A percentile compares a stretch with the other conserved stretches of the same genome.
Conservation (phyloP, 2,797 vertebrate genomes). For the Etheostoma nigrum region DNA sequence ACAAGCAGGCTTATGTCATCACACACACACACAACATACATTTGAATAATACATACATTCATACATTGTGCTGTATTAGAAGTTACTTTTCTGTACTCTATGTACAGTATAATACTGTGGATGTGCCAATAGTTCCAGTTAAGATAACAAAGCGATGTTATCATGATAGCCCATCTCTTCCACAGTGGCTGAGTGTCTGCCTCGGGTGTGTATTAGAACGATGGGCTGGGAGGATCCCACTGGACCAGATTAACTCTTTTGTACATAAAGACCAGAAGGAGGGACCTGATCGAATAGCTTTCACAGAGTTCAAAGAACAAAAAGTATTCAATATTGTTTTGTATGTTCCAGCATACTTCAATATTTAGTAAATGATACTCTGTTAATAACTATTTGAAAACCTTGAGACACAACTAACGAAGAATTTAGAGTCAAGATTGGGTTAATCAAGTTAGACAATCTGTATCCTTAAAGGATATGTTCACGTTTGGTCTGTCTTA, state of each 20-base stretch:
- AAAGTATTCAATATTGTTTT: neutral
- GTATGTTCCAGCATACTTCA: neutral
- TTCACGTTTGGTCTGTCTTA: too few relatives aligned
- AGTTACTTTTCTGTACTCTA: neutral
- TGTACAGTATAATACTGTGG: neutral
- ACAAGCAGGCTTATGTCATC: constrained; percentile 27
- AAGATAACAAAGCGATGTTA: constrained; percentile 4
- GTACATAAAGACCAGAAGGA: constrained; percentile 31
- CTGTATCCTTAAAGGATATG: neutral
- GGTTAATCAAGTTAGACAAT: neutral
- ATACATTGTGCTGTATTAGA: neutral
- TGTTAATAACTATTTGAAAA: neutral
- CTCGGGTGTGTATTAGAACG: constrained; percentile 46
- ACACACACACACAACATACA: neutral
- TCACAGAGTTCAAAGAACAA: constrained; percentile 11
- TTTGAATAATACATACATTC: neutral
- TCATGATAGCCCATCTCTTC: constrained; percentile 16
- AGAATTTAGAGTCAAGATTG: neutral
- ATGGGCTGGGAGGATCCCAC: constrained; percentile 23
- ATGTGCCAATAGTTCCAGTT: neutral
- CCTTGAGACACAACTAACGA: neutral
- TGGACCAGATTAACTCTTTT: constrained; percentile 40
- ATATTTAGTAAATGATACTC: neutral
- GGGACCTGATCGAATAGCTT: constrained; percentile 24
- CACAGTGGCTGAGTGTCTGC: constrained; percentile 9